Percentiles rank a stretch among this genome's conserved stretches.
phyloP scores from a whole-genome alignment of 53 echinoderm and acorn worm species.

The Patiria pectinifera region DNA sequence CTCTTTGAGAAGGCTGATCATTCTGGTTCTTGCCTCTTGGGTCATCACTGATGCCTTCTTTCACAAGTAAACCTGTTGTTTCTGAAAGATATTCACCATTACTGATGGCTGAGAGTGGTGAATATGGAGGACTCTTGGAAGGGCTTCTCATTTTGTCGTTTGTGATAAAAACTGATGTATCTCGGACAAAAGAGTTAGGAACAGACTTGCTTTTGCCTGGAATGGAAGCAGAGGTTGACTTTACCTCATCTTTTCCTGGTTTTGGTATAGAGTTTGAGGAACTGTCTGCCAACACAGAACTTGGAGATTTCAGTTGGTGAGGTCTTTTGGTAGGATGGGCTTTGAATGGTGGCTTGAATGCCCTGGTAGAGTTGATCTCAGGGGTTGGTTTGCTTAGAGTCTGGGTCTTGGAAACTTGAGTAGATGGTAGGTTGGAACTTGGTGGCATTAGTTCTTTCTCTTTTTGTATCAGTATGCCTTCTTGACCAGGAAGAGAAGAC shows the following conservation, averaged over 20 bases:
- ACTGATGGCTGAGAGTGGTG: slow-evolving; percentile 4
- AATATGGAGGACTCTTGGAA: slow-evolving; percentile 22
- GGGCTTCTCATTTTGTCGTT: not conserved
- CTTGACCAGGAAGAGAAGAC: not conserved
- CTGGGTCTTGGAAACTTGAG: not conserved
- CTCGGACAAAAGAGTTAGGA: not conserved
- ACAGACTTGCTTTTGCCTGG: not conserved
- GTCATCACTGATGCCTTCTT: not conserved
- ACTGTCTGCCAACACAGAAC: slow-evolving; percentile 8
- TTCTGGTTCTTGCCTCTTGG: not conserved
- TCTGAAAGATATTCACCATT: not conserved
- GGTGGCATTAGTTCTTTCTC: not conserved
- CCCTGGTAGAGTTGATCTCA: not conserved
- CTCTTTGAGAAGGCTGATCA: not conserved
- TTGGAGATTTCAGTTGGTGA: not conserved
- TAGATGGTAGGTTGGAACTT: not conserved
- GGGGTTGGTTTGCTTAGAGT: not conserved
- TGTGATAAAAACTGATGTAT: not conserved
- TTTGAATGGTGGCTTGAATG: slow-evolving; percentile 60
- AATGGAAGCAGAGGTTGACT: not conserved
- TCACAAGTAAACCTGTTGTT: slow-evolving; percentile 9
- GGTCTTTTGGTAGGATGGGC: not conserved
- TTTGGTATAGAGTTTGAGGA: not conserved
- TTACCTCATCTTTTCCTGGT: not conserved
- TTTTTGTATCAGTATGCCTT: not conserved